Conservation (phyloP, 2,888 invertebrate species). For the Chorisops tibialis region DNA sequence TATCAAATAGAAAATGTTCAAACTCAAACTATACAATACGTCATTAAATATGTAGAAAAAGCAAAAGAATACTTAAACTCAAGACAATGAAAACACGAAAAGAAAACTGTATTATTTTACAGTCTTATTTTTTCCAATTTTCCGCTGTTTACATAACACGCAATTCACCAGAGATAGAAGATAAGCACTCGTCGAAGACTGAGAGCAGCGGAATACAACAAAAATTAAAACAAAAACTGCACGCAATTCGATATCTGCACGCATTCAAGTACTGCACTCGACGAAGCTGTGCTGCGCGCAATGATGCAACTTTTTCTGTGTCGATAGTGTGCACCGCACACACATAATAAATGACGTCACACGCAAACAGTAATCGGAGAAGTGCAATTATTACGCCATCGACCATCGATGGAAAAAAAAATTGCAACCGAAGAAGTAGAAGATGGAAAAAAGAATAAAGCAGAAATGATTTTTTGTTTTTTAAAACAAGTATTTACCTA, state of each 20-base stretch:
- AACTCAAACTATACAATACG: too few relatives aligned
- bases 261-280: neutral
- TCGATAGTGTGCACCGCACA: neutral
- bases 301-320: conserved; percentile 14
- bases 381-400: conserved; percentile 2
- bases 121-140: too few relatives aligned
- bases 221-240: conserved; percentile 1
- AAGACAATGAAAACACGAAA: too few relatives aligned
- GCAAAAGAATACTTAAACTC: too few relatives aligned
- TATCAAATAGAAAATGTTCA: too few relatives aligned
- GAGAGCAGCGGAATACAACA: too few relatives aligned
- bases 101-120: too few relatives aligned
- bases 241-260: conserved; percentile 17
- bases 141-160: too few relatives aligned
- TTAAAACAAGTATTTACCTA: too few relatives aligned
- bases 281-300: neutral
- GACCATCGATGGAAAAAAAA: neutral
- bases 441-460: neutral
- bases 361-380: neutral
- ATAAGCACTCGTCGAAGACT: too few relatives aligned
- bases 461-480: neutral
- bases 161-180: too few relatives aligned
- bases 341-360: conserved; percentile 22
- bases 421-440: neutral
- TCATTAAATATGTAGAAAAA: too few relatives aligned